Evolutionary conservation across 1,140 invertebrate species (phyloP).

Genomic region (Zaprionus nigranus): DNA sequence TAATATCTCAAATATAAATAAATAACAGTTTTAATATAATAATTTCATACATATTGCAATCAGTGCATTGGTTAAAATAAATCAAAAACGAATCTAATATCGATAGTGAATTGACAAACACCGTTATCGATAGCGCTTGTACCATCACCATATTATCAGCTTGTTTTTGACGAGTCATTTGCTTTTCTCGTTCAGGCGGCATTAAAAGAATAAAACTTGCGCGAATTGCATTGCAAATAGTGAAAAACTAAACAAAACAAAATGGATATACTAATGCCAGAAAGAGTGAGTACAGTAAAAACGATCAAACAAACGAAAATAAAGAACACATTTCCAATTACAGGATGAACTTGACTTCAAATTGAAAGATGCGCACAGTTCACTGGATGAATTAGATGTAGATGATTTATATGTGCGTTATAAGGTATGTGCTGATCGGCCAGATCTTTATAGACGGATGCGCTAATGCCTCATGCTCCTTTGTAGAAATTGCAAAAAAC

Average conservation of each 20-base stretch:
- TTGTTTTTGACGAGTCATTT: slow-evolving; percentile 81
- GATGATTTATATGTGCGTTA: slow-evolving; percentile 98
- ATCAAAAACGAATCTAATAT: neutral
- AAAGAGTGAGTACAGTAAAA: slow-evolving; percentile 86
- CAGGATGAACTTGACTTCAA: slow-evolving; percentile 88
- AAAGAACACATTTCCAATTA: neutral
- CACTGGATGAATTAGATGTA: slow-evolving; percentile 91
- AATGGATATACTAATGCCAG: slow-evolving; percentile 89
- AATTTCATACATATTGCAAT: neutral
- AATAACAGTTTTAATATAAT: neutral
- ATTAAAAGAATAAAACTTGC: slow-evolving; percentile 38
- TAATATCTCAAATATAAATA: neutral
- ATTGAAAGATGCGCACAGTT: slow-evolving; percentile 85
- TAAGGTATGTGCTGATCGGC: slow-evolving; percentile 87
- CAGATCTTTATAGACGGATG: neutral
- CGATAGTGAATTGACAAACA: neutral
- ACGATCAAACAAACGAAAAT: neutral
- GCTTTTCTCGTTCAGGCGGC: slow-evolving; percentile 48
- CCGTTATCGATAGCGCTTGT: slow-evolving; percentile 5
- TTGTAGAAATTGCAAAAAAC: slow-evolving; percentile 96
- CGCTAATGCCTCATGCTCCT: neutral
- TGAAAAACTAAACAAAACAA: slow-evolving; percentile 86
- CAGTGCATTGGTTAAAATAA: neutral
- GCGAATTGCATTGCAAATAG: slow-evolving; percentile 22
- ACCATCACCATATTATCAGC: slow-evolving; percentile 10